A percentile compares a stretch with the other conserved stretches of the same genome.
Conservation (phyloP, 2,113 vertebrate genomes). For the Pristiophorus japonicus region DNA sequence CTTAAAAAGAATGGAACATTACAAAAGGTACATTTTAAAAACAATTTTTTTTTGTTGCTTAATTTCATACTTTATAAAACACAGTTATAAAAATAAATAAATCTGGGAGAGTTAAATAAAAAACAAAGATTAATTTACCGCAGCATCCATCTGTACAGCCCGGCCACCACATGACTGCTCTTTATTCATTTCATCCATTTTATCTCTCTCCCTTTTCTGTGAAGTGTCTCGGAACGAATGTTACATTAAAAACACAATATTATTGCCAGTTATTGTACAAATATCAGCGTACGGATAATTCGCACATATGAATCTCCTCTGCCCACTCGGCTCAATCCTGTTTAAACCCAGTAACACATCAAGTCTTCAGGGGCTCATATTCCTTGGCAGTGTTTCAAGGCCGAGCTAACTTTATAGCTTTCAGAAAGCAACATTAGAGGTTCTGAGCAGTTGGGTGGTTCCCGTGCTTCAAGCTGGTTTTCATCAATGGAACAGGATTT, state of each 20-base stretch:
- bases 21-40: background rate
- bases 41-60: background rate
- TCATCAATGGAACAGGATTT: background rate
- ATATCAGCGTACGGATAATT: background rate
- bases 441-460: background rate
- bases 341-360: background rate
- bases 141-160: background rate
- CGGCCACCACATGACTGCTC: background rate
- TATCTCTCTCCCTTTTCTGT: background rate
- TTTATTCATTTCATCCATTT: background rate
- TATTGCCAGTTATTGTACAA: background rate
- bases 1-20: background rate
- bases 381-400: background rate
- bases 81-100: constrained; percentile 21
- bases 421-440: background rate
- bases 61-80: constrained; percentile 1
- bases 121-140: background rate
- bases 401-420: too few relatives aligned
- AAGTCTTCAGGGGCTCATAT: background rate
- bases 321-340: background rate
- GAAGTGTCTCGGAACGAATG: background rate
- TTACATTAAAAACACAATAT: background rate
- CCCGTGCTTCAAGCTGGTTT: background rate
- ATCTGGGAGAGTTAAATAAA: background rate
- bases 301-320: background rate